Evolutionary conservation across 2,888 invertebrate species (phyloP).

Genomic region (Eumacrocentrus americanus): DNA sequence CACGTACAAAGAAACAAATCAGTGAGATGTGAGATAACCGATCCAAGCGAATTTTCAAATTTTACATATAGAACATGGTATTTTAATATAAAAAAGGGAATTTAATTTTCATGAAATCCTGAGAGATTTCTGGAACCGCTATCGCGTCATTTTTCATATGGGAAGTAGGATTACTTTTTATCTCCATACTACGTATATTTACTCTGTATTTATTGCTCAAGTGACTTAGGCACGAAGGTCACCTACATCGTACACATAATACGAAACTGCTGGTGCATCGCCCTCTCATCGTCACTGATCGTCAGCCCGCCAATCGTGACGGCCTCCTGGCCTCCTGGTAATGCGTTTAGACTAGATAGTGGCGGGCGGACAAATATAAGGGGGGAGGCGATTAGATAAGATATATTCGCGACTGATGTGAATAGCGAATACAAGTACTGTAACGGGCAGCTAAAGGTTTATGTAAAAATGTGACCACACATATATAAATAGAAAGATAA

Average conservation of each 20-base stretch:
- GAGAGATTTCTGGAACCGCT: no score
- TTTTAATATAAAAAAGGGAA: no score
- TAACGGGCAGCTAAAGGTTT: conserved; percentile 13
- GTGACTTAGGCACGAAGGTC: conserved; percentile 6
- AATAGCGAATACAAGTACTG: conserved; percentile 18
- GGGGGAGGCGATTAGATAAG: conserved; percentile 42
- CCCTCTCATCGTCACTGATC: conserved; percentile 1
- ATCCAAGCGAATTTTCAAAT: no score
- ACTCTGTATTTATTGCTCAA: conserved; percentile 23
- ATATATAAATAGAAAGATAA: no score
- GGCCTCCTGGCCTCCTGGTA: conserved; percentile 19
- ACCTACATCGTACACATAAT: neutral
- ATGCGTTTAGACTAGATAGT: conserved; percentile 30
- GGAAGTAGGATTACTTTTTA: no score
- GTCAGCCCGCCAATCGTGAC: conserved; percentile 7
- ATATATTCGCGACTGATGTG: conserved; percentile 27
- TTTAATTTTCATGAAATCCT: no score
- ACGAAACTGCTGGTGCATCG: neutral
- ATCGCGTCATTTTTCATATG: no score
- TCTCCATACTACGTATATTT: no score
- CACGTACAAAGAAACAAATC: no score
- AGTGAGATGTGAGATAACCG: no score
- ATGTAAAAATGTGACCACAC: no score
- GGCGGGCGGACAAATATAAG: conserved; percentile 31
- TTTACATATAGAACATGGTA: no score